Evolutionary conservation across 1,140 invertebrate species (phyloP), one percentile per base, ranked within the genome.

Genomic region (Drosophila auraria): DNA sequence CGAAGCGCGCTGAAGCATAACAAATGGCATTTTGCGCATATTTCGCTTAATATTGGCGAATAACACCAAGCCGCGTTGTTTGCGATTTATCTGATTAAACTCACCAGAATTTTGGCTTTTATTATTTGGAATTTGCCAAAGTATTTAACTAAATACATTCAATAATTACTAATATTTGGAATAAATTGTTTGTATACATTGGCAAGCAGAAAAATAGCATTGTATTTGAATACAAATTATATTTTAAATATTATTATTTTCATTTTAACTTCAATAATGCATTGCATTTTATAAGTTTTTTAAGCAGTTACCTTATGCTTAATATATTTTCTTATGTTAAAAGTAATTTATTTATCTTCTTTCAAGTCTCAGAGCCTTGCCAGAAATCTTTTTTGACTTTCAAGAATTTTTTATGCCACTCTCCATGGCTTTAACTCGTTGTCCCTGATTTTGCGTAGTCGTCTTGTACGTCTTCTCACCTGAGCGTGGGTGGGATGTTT

Each of bases 1-100:
- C 23, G 1, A n/a, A 14, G 15, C 57, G 38, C 17, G 33, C 17
- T 33, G 6, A 33, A 17, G 27, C 40, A 44, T 65, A 65, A 62
- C 23, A 44, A 65, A 65, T 62, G 27, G 56, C 25, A 64, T 44
- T 60, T 57, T 60, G 14, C 4, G 5, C 8, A 61, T 65, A 57
- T 65, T 33, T 65, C 2, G 15, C 11, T 20, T 44, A 25, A 60
- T 44, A 64, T 33, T 15, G n/a, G 33, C 8, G n/a, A 14, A 58
- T 40, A 20, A 54, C 23, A 40, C n/a, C 23, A 27, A 2, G 3
- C 0, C 15, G 12, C 23, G 51, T 20, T 36, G 51, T 30, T 54
- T 36, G 53, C 9, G 33, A 12, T 56, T 38, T 38, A 38, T 63
- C 33, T 8, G 53, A 20, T 57, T 38, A 23, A 56, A 56, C n/a